Percentiles rank a stretch among this genome's conserved stretches.
phyloP scores from a whole-genome alignment of 2,113 vertebrate genomes.

The Gymnogyps californianus region DNA sequence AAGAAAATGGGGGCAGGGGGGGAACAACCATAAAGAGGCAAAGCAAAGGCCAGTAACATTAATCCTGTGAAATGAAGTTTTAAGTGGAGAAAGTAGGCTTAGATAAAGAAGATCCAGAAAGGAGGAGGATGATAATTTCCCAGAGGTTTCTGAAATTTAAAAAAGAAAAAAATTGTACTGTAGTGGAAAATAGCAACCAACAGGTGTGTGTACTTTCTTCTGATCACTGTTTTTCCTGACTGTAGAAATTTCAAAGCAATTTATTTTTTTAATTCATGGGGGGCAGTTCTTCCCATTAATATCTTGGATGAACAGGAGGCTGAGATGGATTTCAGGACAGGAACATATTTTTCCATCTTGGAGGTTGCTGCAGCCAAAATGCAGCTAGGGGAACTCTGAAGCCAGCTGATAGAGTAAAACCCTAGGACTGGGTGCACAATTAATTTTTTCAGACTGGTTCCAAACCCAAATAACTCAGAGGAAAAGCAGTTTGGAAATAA shows the following conservation, averaged over 20 bases:
- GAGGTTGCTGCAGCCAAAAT: background rate
- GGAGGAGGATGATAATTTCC: background rate
- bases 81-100: background rate
- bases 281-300: background rate
- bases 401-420: background rate
- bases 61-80: background rate
- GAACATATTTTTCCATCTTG: background rate
- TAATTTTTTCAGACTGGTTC: background rate
- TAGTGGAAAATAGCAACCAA: background rate
- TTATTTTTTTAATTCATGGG: background rate
- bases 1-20: background rate
- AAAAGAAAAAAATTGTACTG: background rate
- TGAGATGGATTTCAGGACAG: background rate
- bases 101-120: background rate
- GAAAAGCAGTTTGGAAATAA: conserved; percentile 28
- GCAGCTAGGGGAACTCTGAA: background rate
- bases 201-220: background rate
- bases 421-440: background rate
- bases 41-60: background rate
- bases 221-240: background rate
- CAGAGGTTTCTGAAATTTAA: background rate
- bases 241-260: background rate
- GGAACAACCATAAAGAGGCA: background rate
- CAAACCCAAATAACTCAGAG: background rate
- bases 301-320: background rate